Base-by-base conservation (phyloP, 2,113 vertebrate genomes). In the Sapayoa aenigma region DNA sequence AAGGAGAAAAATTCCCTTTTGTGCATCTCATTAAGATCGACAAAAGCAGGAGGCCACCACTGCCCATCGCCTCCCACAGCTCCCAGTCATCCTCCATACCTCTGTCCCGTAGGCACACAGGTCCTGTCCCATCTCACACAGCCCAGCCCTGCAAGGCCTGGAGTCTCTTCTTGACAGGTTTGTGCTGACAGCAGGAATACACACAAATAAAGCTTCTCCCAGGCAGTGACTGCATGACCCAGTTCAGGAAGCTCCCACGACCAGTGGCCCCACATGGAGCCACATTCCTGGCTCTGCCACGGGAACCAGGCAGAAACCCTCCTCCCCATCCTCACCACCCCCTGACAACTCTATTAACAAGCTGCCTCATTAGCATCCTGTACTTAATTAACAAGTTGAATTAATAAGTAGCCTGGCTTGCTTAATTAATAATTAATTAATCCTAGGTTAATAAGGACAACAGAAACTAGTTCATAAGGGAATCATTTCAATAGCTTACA, bases 381-480 rank as follows among this genome's bases (percentile, higher is more conserved):
- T 66, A 66, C 53, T 95, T 96, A 96, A 96, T 95, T 93, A 96
- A 89, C 49, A 86, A 88, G 55, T 66, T 65, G 68, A 58, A 95
- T 78, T 52, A 85, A 42, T 60, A 71, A 86, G 87, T 90, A 80
- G 67, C 85, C 67, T 37, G 23, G 9, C 23, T 74, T 79, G 59
- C 55, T 83, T 79, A 90, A 80, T 95, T 95, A 95, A 92, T 95
- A 92, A 93, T 95, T 94, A 91, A 90, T 93, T 73, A 94, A 80
- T 90, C 75, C 67, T 88, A 35, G n/a, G 78, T 94, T 96, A 95
- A 88, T 93, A 88, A 88, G 92, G 88, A 88, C 82, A 88, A 79
- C 53, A 83, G 82, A 55, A 94, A 73, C 71, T 85, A 69, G 88
- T 69, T 88, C 94, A 62, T 49, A 20, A 69, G 85, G 90, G 88